Conservation (phyloP, 1,140 invertebrate genomes). For the Orchesella cincta region DNA sequence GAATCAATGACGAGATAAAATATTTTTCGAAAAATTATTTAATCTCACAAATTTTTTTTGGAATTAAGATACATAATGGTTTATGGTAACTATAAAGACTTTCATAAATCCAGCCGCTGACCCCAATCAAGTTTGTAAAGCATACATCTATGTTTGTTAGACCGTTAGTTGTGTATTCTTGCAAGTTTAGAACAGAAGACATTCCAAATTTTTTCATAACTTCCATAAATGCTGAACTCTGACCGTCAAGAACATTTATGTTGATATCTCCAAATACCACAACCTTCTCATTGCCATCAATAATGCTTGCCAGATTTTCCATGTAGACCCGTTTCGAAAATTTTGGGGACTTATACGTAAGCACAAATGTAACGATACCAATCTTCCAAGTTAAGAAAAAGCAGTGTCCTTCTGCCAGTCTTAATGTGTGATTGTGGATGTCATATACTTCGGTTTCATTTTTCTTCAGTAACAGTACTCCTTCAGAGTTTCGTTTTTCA, state of each 20-base stretch:
- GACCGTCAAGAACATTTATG: neutral
- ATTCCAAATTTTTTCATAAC: neutral
- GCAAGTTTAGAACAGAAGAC: neutral
- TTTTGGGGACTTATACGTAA: slow-evolving; percentile 35
- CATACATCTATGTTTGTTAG: neutral
- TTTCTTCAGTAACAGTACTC: neutral
- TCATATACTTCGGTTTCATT: neutral
- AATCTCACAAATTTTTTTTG: too few species aligned
- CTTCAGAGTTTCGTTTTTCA: slow-evolving; percentile 9
- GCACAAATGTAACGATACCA: neutral
- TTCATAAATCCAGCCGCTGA: slow-evolving; percentile 20
- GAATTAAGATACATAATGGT: too few species aligned
- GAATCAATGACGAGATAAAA: too few species aligned
- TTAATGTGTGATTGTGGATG: neutral
- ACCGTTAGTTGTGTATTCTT: neutral
- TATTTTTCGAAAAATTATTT: too few species aligned
- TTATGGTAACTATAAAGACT: slow-evolving; percentile 6
- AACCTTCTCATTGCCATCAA: neutral
- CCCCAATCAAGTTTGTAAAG: neutral
- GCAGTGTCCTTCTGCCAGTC: neutral
- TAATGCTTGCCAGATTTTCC: slow-evolving; percentile 1
- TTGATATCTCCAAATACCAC: neutral
- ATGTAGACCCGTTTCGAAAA: neutral
- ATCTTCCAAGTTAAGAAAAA: neutral
- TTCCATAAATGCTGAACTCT: neutral